Conservation (phyloP, 2,888 invertebrate genomes). For the Nephrotoma appendiculata region DNA sequence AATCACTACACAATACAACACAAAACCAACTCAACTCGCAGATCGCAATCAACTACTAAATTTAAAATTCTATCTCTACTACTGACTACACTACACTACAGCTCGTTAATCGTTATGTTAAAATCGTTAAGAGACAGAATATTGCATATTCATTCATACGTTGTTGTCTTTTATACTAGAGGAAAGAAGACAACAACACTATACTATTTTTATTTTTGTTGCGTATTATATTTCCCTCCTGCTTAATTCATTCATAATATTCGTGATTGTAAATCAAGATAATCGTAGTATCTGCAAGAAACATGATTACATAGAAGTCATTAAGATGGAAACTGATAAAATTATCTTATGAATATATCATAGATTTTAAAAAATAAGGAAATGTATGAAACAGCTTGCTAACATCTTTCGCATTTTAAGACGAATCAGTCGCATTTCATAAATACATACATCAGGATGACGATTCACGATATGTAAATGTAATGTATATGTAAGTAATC, state of each 20-base stretch:
- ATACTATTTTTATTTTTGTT: no score
- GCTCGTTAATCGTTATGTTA: not conserved
- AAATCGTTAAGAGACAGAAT: not conserved
- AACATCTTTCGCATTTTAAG: no score
- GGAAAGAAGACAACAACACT: not conserved
- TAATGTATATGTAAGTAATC: no score
- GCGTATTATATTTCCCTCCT: not conserved
- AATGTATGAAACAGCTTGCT: no score
- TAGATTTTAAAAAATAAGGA: no score
- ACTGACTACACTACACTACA: no score
- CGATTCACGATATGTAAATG: no score
- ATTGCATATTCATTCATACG: not conserved
- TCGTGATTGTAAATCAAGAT: not conserved
- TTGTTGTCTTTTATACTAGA: not conserved
- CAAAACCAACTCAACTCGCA: slow-evolving; percentile 1
- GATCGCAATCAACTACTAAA: not conserved
- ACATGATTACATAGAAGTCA: no score
- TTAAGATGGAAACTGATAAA: no score
- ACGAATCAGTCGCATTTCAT: no score
- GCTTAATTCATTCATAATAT: not conserved
- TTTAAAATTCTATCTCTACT: not conserved
- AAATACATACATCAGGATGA: no score
- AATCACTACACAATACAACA: not conserved
- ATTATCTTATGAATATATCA: no score
- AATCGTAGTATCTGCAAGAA: not conserved